phyloP scores from a whole-genome alignment of 2,888 invertebrate genomes.

The Eurytoma californica region DNA sequence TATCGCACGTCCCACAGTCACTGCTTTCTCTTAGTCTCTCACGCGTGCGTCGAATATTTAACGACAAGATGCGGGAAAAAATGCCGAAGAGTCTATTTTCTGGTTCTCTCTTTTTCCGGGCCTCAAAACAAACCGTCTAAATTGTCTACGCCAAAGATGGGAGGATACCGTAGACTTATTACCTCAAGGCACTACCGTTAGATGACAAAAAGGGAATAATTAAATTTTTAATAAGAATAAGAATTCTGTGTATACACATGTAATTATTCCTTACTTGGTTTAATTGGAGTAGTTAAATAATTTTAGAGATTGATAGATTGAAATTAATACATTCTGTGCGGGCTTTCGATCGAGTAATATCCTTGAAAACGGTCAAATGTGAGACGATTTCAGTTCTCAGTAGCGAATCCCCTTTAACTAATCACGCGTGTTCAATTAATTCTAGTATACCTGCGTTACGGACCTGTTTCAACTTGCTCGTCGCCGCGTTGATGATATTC shows the following conservation, averaged over 20 bases:
- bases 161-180: neutral
- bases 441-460: slow-evolving; percentile 35
- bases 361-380: slow-evolving; percentile 7
- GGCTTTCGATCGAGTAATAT: slow-evolving; percentile 8
- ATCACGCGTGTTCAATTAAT: slow-evolving; percentile 49
- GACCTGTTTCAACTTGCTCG: slow-evolving; percentile 45
- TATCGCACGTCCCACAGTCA: slow-evolving; percentile 65
- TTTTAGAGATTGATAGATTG: neutral
- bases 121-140: neutral
- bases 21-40: slow-evolving; percentile 40
- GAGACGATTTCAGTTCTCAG: slow-evolving; percentile 41
- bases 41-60: slow-evolving; percentile 67
- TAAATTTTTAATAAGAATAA: neutral
- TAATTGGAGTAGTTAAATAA: neutral
- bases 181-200: neutral
- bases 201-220: neutral
- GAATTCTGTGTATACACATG: neutral
- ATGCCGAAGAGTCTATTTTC: slow-evolving; percentile 10
- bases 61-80: slow-evolving; percentile 56
- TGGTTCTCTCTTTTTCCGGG: neutral
- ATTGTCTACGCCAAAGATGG: neutral
- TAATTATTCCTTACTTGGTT: neutral
- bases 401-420: slow-evolving; percentile 43
- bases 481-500: slow-evolving; percentile 35
- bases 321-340: neutral